Conservation (phyloP, 2,888 invertebrate genomes). For the Leptinotarsa tumamoca region DNA sequence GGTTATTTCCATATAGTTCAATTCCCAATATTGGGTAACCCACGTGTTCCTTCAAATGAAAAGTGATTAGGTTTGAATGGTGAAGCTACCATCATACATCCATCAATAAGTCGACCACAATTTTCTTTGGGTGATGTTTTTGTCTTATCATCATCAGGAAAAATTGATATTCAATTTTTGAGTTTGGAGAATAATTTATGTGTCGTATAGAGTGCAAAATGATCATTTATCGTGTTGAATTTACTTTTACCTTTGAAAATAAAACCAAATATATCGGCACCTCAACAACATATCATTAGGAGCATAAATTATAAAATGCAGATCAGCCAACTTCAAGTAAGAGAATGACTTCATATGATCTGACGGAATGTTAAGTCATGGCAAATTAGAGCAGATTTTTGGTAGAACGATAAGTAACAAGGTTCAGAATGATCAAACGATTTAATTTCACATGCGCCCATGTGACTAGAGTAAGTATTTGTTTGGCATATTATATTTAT, state of each 20-base stretch:
- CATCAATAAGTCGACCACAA: not conserved
- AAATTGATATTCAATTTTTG: no score
- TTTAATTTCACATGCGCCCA: not conserved
- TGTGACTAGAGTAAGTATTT: not conserved
- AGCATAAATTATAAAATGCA: not conserved
- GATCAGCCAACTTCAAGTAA: constrained; percentile 1
- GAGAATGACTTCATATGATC: not conserved
- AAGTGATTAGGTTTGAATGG: not conserved
- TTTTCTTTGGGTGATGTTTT: not conserved
- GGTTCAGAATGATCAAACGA: not conserved
- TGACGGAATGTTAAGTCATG: not conserved
- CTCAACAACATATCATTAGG: constrained; percentile 1
- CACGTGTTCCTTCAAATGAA: not conserved
- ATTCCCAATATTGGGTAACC: constrained; percentile 27
- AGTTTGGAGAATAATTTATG: not conserved
- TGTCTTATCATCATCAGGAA: not conserved
- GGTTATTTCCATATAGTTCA: constrained; percentile 32
- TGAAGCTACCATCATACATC: not conserved
- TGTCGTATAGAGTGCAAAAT: not conserved
- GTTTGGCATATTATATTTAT: not conserved
- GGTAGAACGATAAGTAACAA: not conserved
- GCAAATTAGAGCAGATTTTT: not conserved
- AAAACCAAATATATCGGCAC: not conserved
- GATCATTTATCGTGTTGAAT: not conserved
- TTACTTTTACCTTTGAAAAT: not conserved